Evolutionary conservation across 2,797 vertebrate genomes (phyloP), one percentile per base, ranked within the genome.

Genomic region (Argya squamiceps): DNA sequence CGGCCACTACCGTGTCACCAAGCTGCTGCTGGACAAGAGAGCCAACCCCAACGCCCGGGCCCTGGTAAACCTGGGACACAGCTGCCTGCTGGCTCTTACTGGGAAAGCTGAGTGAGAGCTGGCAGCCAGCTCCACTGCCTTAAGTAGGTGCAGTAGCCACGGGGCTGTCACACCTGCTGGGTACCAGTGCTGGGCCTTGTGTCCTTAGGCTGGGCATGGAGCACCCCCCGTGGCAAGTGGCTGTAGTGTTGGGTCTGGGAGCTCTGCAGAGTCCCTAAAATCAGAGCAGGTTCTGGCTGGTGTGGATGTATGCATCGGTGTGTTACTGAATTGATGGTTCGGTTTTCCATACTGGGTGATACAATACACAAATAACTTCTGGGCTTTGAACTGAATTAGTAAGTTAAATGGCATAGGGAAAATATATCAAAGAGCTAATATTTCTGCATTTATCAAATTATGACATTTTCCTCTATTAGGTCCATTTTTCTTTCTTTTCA

Each of bases 11-110:
- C 98, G 99, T 13, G 99, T 99, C 89, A 99, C 99, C 97, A 99
- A 99, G 75, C 99, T 99, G 52, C 98, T 99, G 30, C 98, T 99
- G 98, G 99, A 99, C 98, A 99, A 99, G 98, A 98, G 99, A 97
- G 99, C 99, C 97, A 99, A 99, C 94, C 99, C 99, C 39, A 99
- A 99, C 12, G 99, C 99, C 88, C 98, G 99, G 44, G 99, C 99
- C 17, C 98, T 99, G 99, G 99, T 98, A 98, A 98, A 96, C 52
- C 67, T 84, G 64, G 53, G 67, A 29, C 65, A 74, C 17, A 85
- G 49, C 84, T 53, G 6, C 10, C 37, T 32, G n/a, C 24, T 75
- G 67, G 56, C 68, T 71, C 58, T 59, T 18, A 3, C 2, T 17
- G 27, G 53, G 52, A 83, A 37, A 83, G 30, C 68, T 41, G 12